Conservation (phyloP, 2,113 vertebrate species). For the Oceanites oceanicus region DNA sequence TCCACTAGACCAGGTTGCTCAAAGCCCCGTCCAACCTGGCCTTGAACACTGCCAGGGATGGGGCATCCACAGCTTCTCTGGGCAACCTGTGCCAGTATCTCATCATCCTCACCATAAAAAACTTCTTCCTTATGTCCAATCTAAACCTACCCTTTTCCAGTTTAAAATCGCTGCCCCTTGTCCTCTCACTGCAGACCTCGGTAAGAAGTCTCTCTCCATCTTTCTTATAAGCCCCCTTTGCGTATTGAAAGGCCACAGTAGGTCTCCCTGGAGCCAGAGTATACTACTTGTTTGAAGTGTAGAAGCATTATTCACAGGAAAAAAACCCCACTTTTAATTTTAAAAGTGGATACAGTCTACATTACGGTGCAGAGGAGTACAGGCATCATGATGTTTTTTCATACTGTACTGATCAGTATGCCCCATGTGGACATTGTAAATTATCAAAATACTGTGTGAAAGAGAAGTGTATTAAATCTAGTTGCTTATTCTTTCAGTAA, state of each 20-base stretch:
- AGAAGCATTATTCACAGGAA: not conserved
- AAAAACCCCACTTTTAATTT: not conserved
- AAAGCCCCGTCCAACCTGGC: accelerated
- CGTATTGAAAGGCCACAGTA: not conserved
- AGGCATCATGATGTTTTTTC: not conserved
- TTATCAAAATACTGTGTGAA: not conserved
- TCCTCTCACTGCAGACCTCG: not conserved
- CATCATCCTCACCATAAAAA: accelerated
- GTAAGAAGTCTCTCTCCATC: not conserved
- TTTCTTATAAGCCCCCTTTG: not conserved
- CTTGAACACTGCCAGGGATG: not conserved
- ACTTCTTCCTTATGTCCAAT: not conserved
- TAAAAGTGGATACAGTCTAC: not conserved
- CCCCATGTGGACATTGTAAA: not conserved
- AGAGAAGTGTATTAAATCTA: not conserved
- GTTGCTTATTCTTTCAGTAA: not conserved
- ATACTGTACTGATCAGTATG: not conserved
- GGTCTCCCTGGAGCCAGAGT: not conserved
- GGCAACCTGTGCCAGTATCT: not conserved
- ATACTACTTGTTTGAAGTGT: not conserved
- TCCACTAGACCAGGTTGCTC: accelerated
- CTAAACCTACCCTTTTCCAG: not conserved
- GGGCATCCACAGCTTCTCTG: not conserved
- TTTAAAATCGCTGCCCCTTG: not conserved
- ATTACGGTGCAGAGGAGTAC: too few species aligned